phyloP scores from a whole-genome alignment of 2,888 invertebrate genomes.

The Papilio protenor region DNA sequence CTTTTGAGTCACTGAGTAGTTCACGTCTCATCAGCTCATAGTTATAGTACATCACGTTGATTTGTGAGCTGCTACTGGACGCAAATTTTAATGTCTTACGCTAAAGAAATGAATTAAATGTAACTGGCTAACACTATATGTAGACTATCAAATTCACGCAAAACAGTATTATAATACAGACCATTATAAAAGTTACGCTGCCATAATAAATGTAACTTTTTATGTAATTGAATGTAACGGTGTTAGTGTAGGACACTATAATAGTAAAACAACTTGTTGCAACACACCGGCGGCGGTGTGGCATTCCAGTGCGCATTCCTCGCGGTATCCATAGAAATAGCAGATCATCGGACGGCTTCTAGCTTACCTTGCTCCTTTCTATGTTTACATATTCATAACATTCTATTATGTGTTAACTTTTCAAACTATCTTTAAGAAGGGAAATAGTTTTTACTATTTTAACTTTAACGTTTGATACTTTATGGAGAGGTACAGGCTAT shows the following conservation, averaged over 20 bases:
- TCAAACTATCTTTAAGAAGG: background rate
- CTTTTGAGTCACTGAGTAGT: too few species aligned
- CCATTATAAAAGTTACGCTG: background rate
- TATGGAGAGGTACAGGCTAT: background rate
- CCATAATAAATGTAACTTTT: too few species aligned
- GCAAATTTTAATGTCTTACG: background rate
- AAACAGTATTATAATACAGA: background rate
- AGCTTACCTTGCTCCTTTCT: constrained; percentile 25
- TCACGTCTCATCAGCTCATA: too few species aligned
- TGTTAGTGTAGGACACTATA: constrained; percentile 25
- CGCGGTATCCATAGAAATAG: constrained; percentile 34
- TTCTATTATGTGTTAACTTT: constrained; percentile 8
- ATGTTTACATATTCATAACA: constrained; percentile 8
- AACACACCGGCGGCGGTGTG: background rate
- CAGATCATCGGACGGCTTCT: constrained; percentile 34
- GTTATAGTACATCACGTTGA: too few species aligned
- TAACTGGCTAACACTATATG: too few species aligned
- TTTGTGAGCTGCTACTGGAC: background rate
- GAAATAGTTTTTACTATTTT: background rate
- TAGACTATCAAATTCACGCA: too few species aligned
- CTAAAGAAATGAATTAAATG: background rate
- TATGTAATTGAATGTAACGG: constrained; percentile 1
- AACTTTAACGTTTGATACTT: background rate
- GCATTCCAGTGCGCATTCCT: constrained; percentile 32
- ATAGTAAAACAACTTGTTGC: constrained; percentile 43